These are phyloP conservation scores for Leptinotarsa tumamoca DNA, from an alignment of 2,888 invertebrate species.

Conservation along the genomic window DNA sequence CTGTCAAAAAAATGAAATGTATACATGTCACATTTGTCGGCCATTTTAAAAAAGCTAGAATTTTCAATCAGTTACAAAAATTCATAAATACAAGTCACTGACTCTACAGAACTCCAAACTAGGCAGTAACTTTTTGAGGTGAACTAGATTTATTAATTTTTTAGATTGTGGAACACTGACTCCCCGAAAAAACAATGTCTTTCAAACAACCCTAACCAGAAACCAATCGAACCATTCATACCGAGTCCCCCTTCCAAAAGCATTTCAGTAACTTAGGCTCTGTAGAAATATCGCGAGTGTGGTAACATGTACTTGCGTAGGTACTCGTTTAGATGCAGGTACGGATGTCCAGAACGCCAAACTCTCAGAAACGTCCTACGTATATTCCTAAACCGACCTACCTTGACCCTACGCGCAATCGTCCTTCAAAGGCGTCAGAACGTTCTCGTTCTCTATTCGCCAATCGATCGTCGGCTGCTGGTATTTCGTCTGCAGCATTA, in stretches of 20 bases:
- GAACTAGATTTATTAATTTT: no score
- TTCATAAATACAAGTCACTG: no score
- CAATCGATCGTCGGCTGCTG: constrained; percentile 55
- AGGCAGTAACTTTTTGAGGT: no score
- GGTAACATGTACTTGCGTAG: constrained; percentile 61
- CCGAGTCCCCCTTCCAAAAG: not conserved
- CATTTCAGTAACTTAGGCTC: constrained; percentile 42
- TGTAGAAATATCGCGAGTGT: constrained; percentile 60
- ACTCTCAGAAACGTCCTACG: not conserved
- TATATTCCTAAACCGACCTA: constrained; percentile 34
- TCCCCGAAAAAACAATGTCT: no score
- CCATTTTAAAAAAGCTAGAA: no score
- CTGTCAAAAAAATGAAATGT: no score
- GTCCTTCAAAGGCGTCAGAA: constrained; percentile 58
- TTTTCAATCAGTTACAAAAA: no score
- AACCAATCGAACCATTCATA: not conserved
- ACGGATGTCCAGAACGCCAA: constrained; percentile 44
- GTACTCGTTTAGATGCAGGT: constrained; percentile 62
- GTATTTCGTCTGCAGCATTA: constrained; percentile 68
- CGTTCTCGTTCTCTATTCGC: constrained; percentile 61
- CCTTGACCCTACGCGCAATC: constrained; percentile 58
- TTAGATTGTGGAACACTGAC: no score
- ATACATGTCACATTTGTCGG: no score
- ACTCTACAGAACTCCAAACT: no score
- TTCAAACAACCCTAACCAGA: not conserved